Conservation (phyloP, 2,113 vertebrate species). For the Climacteris rufus region DNA sequence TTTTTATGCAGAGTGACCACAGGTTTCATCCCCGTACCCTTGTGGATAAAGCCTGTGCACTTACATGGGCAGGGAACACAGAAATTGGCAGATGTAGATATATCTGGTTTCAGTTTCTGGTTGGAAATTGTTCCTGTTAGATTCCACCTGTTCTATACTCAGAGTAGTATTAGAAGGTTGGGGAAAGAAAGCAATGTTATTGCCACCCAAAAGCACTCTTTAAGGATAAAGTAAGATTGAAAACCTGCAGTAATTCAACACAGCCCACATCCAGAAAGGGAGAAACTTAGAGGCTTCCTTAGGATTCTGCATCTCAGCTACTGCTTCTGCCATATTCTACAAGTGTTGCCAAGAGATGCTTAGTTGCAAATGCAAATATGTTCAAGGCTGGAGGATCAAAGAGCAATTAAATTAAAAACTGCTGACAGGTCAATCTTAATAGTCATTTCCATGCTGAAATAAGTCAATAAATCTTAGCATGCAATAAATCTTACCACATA, state of each 20-base stretch:
- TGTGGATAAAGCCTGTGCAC: background rate
- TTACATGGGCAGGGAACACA: background rate
- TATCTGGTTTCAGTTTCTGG: background rate
- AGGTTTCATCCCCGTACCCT: background rate
- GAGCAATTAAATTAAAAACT: constrained; percentile 65
- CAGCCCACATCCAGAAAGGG: background rate
- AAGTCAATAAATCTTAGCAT: constrained; percentile 62
- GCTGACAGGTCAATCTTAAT: constrained; percentile 60
- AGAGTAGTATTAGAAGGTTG: background rate
- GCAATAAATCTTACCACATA: constrained; percentile 49
- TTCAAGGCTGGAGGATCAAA: constrained; percentile 63
- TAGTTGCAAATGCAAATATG: constrained; percentile 56
- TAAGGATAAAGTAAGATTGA: background rate
- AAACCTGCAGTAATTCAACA: background rate
- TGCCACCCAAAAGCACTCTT: background rate
- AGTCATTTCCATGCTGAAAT: constrained; percentile 54
- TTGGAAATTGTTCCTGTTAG: background rate
- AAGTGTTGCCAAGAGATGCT: constrained; percentile 61
- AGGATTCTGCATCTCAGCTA: background rate
- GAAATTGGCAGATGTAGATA: background rate
- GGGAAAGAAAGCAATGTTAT: background rate
- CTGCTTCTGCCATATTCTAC: background rate
- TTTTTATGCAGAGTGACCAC: background rate
- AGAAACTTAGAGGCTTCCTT: background rate
- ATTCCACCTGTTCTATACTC: background rate